phyloP scores from a whole-genome alignment of 1,140 invertebrate species.

The Alviniconcha marisindica region DNA sequence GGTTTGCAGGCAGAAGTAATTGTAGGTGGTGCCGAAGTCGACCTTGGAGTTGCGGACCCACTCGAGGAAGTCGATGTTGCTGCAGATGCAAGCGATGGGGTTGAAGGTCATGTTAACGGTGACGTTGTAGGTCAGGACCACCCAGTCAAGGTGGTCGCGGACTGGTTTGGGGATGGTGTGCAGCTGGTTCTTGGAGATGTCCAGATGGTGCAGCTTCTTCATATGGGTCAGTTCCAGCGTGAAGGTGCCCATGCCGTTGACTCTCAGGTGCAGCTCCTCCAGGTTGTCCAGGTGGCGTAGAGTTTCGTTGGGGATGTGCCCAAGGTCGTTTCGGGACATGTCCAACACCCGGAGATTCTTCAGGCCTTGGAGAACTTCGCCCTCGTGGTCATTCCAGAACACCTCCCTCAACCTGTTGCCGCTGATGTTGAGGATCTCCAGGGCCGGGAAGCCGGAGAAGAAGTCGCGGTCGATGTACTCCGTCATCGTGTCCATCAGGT shows the following conservation, averaged over 20 bases:
- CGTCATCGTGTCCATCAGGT: conserved; percentile 27
- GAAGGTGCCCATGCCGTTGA: conserved; percentile 42
- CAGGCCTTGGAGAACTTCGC: neutral
- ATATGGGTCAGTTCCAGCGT: conserved; percentile 34
- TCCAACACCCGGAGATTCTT: conserved; percentile 43
- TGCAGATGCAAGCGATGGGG: conserved; percentile 49
- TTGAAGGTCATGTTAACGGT: conserved; percentile 44
- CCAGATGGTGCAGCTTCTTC: conserved; percentile 38
- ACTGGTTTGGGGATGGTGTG: neutral
- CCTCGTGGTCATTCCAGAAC: neutral
- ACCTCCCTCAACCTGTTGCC: conserved; percentile 36
- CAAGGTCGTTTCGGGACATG: conserved; percentile 50
- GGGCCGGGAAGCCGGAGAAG: conserved; percentile 38
- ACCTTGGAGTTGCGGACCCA: conserved; percentile 46
- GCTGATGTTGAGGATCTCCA: conserved; percentile 35
- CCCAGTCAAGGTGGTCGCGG: conserved; percentile 18
- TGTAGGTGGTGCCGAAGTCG: neutral
- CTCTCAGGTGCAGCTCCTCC: conserved; percentile 36
- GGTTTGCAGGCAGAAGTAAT: conserved; percentile 39
- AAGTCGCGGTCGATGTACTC: conserved; percentile 33
- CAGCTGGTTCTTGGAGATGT: conserved; percentile 42
- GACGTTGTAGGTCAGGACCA: conserved; percentile 3
- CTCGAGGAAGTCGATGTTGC: conserved; percentile 46
- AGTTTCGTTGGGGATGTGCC: neutral
- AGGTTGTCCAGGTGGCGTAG: conserved; percentile 39